Conservation (phyloP, 2,113 vertebrate genomes). For the Noctilio leporinus region DNA sequence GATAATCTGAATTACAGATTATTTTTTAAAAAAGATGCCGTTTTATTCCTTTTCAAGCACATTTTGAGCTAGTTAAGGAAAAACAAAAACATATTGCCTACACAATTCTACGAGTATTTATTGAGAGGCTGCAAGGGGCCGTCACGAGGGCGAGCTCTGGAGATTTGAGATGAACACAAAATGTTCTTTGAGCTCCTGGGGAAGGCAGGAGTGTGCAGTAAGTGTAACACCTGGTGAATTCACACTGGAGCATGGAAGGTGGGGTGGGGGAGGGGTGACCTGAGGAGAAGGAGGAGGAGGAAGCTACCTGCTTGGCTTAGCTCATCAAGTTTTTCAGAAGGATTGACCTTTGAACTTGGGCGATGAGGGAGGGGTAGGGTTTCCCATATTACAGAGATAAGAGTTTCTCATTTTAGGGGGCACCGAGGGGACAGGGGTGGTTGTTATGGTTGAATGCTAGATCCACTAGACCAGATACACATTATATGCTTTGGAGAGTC, state of each 20-base stretch:
- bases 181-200: neutral
- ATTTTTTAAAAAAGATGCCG: neutral
- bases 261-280: neutral
- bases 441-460: neutral
- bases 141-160: neutral
- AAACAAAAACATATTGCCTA: neutral
- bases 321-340: neutral
- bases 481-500: accelerated
- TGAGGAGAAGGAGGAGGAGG: too few relatives aligned
- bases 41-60: conserved; percentile 36
- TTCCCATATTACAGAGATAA: neutral
- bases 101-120: neutral
- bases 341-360: neutral
- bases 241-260: accelerated
- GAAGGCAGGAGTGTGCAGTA: neutral
- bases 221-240: neutral
- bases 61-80: conserved; percentile 1
- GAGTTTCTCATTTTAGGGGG: too few relatives aligned
- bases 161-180: neutral
- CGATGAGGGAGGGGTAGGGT: neutral
- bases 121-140: neutral
- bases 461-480: neutral
- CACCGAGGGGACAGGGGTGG: too few relatives aligned
- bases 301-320: neutral
- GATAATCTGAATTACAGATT: neutral